These are phyloP conservation scores for Halesus radiatus DNA, from an alignment of 1,140 invertebrate genomes.

Conservation along the genomic window DNA sequence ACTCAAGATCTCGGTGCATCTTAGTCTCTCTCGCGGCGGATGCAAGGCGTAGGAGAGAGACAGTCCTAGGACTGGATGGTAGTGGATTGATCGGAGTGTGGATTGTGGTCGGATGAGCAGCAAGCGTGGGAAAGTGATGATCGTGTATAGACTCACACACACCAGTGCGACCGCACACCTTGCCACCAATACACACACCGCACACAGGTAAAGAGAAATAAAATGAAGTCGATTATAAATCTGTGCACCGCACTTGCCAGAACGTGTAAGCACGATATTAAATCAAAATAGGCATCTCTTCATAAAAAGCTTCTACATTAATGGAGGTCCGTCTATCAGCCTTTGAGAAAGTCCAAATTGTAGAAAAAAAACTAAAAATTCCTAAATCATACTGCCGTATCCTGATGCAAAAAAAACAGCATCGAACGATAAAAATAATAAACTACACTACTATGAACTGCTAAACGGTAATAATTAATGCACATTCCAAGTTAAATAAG, in stretches of 20 bases:
- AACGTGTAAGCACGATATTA: constrained; percentile 29
- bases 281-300: neutral
- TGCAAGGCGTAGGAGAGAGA: neutral
- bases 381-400: no score
- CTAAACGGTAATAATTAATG: no score
- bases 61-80: neutral
- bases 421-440: no score
- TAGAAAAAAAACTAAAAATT: no score
- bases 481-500: no score
- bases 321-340: no score
- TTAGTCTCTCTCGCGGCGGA: constrained; percentile 5
- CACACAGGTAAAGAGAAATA: constrained; percentile 45
- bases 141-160: constrained; percentile 50
- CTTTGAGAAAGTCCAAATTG: no score
- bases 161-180: constrained; percentile 44
- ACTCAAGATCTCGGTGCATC: constrained; percentile 19
- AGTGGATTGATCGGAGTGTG: constrained; percentile 2
- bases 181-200: constrained; percentile 42
- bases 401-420: no score
- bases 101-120: constrained; percentile 31
- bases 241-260: constrained; percentile 33
- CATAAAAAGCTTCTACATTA: neutral
- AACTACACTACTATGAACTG: no score
- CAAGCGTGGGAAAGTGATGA: constrained; percentile 56
- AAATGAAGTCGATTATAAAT: constrained; percentile 48